Evolutionary conservation across 2,888 invertebrate genomes (phyloP).

Genomic region (Hydrotaea cyrtoneurina): DNA sequence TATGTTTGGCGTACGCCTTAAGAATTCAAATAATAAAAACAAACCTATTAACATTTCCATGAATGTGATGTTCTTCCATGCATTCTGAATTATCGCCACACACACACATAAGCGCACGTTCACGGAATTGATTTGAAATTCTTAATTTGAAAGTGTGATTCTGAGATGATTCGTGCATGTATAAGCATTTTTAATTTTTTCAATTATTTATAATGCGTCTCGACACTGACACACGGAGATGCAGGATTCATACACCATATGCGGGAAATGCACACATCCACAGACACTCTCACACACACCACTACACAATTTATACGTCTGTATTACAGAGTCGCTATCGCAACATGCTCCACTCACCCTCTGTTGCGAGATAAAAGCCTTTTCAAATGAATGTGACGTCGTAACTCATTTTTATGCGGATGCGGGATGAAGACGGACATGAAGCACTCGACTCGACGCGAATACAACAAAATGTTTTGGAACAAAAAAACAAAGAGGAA

Average conservation of each 20-base stretch:
- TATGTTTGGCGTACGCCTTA: no score
- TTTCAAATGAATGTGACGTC: background rate
- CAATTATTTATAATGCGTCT: slow-evolving; percentile 29
- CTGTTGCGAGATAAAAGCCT: background rate
- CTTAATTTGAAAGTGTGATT: background rate
- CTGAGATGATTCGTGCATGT: background rate
- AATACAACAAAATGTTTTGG: no score
- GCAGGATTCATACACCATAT: background rate
- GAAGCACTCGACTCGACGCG: background rate
- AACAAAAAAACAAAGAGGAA: no score
- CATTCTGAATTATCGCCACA: background rate
- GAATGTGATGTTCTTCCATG: background rate
- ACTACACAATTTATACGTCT: background rate
- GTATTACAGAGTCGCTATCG: background rate
- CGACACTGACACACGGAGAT: slow-evolving; percentile 30
- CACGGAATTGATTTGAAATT: no score
- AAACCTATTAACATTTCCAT: background rate
- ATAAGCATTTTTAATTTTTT: background rate
- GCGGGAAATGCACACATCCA: no score
- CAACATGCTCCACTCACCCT: background rate
- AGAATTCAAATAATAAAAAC: no score
- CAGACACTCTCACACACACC: background rate
- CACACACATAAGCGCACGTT: background rate
- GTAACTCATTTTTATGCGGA: background rate
- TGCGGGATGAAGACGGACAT: background rate